These are phyloP conservation scores for Melikaiella ostensackeni DNA, from an alignment of 2,888 invertebrate genomes.

Conservation along the genomic window DNA sequence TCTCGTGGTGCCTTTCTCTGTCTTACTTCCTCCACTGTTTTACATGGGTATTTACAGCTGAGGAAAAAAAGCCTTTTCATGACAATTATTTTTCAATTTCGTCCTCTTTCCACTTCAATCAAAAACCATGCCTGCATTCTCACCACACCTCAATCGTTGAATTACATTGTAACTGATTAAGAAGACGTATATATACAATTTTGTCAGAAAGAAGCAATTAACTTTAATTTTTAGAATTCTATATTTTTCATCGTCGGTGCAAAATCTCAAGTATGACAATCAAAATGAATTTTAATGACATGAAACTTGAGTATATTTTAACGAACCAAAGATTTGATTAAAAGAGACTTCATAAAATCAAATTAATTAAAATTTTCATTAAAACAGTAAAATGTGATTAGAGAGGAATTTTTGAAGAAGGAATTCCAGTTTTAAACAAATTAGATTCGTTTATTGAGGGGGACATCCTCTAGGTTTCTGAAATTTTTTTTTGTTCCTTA, in stretches of 20 bases:
- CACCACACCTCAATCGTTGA: too few species aligned
- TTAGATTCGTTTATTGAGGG: neutral
- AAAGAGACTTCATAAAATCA: too few species aligned
- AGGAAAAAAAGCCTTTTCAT: neutral
- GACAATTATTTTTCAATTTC: conserved; percentile 11
- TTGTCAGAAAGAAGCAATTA: neutral
- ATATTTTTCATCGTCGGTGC: neutral
- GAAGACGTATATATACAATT: too few species aligned
- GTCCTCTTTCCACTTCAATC: conserved; percentile 20
- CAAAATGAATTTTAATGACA: conserved; percentile 6
- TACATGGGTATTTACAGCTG: neutral
- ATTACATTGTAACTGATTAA: too few species aligned
- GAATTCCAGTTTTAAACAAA: too few species aligned
- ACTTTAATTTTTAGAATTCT: neutral
- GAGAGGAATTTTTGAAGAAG: neutral
- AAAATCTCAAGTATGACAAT: neutral
- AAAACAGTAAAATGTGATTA: neutral
- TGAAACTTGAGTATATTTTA: neutral
- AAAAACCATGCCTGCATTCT: neutral
- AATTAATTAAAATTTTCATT: neutral
- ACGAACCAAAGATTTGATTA: neutral
- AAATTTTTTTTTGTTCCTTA: neutral
- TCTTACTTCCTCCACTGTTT: conserved; percentile 59
- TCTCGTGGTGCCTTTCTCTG: conserved; percentile 67
- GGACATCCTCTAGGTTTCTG: neutral